Evolutionary conservation across 2,888 invertebrate genomes (phyloP), one percentile per base, ranked within the genome.

Genomic region (Coenonympha arcania): DNA sequence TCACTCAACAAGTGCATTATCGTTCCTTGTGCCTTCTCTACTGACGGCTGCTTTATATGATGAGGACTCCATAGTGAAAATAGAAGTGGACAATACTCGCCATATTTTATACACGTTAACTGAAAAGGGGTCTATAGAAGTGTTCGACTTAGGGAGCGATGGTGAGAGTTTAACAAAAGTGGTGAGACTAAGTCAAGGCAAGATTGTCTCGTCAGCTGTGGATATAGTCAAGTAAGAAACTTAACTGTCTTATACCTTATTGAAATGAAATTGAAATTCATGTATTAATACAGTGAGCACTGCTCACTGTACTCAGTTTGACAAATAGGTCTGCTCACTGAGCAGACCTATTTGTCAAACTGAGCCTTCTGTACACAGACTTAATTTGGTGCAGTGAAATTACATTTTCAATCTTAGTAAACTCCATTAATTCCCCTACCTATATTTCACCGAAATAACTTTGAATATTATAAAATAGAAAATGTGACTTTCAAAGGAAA

Each of bases 31-130:
- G 39, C 97, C 97, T 8, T 93, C 94, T 24, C 96, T 98, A 76
- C 87, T 97, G 6, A 93, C 93, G 77, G 92, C 94, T 34, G 93
- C 90, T n/a, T 88, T 93, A 50, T 89, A 92, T 73, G 95, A 95
- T 73, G 94, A 94, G 65, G 98, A 99, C 85, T 90, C 95, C 0
- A 91, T 99, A 62, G 89, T 90, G 34, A 95, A 96, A 79, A 94
- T 99, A 65, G 89, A 90, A 55, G 89, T 98, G 34, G 99, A 99
- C 71, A 92, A 96, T 69, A 91, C 92, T 11, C 89, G 99, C 44
- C 90, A 96, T 66, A 92, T 98, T 62, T 80, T 99, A 15, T 99
- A 96, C 74, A 92, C 95, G 13, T 85, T 98, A 28, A 95, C 95
- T 46, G 95, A 96, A 69, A 95, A 94, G 63, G 96, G 98, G 11